phyloP scores from a whole-genome alignment of 2,113 vertebrate species.

The Gallinago media region DNA sequence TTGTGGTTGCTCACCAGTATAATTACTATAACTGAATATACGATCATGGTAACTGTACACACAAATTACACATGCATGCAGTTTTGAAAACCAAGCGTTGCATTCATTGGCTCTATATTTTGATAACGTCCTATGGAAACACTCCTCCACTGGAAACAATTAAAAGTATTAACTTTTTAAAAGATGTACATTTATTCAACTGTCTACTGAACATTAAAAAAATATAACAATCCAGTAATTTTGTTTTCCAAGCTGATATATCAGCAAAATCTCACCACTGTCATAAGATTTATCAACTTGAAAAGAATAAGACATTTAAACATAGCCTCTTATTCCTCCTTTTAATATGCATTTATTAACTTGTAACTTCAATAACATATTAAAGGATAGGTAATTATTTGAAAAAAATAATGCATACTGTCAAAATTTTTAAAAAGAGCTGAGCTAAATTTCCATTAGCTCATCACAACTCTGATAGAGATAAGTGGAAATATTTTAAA shows the following conservation, averaged over 20 bases:
- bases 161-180: not conserved
- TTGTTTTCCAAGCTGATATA: not conserved
- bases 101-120: conserved; percentile 5
- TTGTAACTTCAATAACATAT: conserved; percentile 4
- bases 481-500: not conserved
- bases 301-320: conserved; percentile 29
- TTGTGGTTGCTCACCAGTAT: not conserved
- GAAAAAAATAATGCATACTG: conserved; percentile 36
- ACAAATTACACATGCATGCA: conserved; percentile 51
- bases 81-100: conserved; percentile 16
- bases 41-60: conserved; percentile 28
- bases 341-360: not conserved
- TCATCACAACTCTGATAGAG: not conserved
- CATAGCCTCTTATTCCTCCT: not conserved
- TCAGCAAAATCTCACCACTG: conserved; percentile 6
- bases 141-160: conserved; percentile 11
- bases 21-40: conserved; percentile 50
- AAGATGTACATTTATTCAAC: conserved; percentile 31
- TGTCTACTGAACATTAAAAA: conserved; percentile 50
- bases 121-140: not conserved
- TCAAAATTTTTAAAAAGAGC: not conserved
- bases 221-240: conserved; percentile 43
- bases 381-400: not conserved
- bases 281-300: not conserved
- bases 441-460: conserved; percentile 19